Conservation (phyloP, 2,797 vertebrate genomes). For the Arrhamphus sclerolepis region DNA sequence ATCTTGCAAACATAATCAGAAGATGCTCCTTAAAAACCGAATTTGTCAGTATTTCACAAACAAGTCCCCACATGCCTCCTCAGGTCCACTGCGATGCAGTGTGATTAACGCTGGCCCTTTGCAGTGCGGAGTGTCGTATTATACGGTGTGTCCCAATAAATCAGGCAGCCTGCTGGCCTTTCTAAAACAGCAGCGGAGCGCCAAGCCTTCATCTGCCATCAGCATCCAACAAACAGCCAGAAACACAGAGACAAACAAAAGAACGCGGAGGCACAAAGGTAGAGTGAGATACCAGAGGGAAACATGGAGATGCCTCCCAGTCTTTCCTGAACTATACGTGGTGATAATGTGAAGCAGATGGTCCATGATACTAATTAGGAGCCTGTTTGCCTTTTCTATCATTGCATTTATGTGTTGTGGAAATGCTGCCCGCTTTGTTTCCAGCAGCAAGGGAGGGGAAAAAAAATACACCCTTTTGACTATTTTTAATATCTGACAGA, state of each 20-base stretch:
- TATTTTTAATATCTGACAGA: constrained; percentile 34
- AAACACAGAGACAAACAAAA: constrained; percentile 20
- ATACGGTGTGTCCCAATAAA: constrained; percentile 53
- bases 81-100: constrained; percentile 25
- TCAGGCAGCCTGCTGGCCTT: constrained; percentile 49
- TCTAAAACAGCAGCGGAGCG: constrained; percentile 48
- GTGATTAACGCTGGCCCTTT: constrained; percentile 50
- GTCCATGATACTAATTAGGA: constrained; percentile 74
- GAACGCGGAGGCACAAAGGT: constrained; percentile 31
- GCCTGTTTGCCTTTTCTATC: constrained; percentile 53
- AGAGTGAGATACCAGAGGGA: constrained; percentile 33
- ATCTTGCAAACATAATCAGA: not conserved
- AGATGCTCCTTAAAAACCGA: not conserved
- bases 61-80: not conserved
- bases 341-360: constrained; percentile 71
- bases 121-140: constrained; percentile 36
- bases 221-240: constrained; percentile 39
- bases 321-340: constrained; percentile 46
- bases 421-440: constrained; percentile 42
- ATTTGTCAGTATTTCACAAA: constrained; percentile 4
- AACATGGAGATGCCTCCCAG: constrained; percentile 28
- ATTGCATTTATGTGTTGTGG: constrained; percentile 44
- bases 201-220: constrained; percentile 50
- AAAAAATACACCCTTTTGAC: constrained; percentile 24
- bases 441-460: constrained; percentile 12